Evolutionary conservation across 2,113 vertebrate genomes (phyloP).

Genomic region (Tursiops truncatus): DNA sequence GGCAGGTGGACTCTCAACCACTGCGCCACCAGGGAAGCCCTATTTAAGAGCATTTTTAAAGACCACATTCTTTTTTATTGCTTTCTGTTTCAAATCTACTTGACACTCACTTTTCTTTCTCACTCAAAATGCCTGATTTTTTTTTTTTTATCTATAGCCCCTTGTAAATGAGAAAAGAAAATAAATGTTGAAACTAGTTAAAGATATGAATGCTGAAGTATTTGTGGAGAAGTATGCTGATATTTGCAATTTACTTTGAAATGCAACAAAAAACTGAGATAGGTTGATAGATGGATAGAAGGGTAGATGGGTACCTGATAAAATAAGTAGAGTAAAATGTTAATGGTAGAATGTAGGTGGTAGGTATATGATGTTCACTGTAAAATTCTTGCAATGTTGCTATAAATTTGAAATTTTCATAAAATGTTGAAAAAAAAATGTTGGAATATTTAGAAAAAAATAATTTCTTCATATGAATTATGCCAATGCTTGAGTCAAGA

Average conservation of each 20-base stretch:
- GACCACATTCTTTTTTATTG: slow-evolving; percentile 10
- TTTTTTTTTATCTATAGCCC: neutral
- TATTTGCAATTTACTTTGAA: slow-evolving; percentile 28
- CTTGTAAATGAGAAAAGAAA: neutral
- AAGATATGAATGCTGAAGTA: neutral
- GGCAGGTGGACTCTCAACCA: no score
- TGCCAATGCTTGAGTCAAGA: slow-evolving; percentile 17
- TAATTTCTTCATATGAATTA: neutral
- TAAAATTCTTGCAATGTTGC: slow-evolving; percentile 13
- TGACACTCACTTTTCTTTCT: slow-evolving; percentile 30
- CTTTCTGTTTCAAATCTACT: neutral
- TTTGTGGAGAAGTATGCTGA: neutral
- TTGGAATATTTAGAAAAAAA: neutral
- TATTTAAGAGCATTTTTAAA: neutral
- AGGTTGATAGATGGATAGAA: neutral
- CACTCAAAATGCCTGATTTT: neutral
- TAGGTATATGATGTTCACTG: neutral
- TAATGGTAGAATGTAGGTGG: neutral
- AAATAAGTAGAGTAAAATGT: slow-evolving; percentile 12
- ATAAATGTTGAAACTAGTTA: neutral
- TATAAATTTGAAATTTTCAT: neutral
- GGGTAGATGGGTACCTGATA: neutral
- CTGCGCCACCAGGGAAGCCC: no score
- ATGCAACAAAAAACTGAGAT: neutral
- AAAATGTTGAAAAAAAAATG: slow-evolving; percentile 30